Conservation (phyloP, 2,888 invertebrate species). For the Microctonus aethiopoides region DNA sequence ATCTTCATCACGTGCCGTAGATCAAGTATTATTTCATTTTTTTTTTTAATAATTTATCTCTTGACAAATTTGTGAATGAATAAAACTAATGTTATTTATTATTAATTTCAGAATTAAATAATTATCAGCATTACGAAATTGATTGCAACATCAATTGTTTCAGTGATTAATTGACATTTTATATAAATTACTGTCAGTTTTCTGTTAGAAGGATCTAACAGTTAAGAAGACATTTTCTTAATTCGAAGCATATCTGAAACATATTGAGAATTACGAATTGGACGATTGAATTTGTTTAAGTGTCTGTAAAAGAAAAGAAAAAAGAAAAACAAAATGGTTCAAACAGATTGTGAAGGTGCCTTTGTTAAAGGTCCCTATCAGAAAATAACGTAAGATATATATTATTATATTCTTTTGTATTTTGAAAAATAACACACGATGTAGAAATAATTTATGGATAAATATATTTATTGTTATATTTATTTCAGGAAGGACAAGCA, state of each 20-base stretch:
- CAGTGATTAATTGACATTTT: constrained; percentile 44
- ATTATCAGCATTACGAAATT: constrained; percentile 10
- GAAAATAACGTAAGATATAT: constrained; percentile 51
- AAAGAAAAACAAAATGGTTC: constrained; percentile 50
- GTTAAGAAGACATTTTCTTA: too few species aligned
- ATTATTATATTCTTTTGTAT: neutral
- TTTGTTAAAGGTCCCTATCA: constrained; percentile 54
- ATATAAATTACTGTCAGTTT: constrained; percentile 44
- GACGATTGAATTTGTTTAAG: too few species aligned
- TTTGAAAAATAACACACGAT: neutral
- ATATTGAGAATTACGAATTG: too few species aligned
- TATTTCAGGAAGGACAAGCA: constrained; percentile 57
- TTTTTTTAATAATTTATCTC: neutral
- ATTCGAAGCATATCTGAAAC: too few species aligned
- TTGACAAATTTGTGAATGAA: too few species aligned
- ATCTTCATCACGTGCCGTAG: constrained; percentile 89
- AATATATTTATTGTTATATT: constrained; percentile 13
- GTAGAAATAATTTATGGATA: neutral
- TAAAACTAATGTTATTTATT: neutral
- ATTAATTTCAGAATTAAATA: constrained; percentile 33
- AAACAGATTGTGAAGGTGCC: constrained; percentile 46
- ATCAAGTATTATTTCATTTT: constrained; percentile 49
- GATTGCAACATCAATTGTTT: constrained; percentile 43
- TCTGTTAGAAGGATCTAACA: too few species aligned
- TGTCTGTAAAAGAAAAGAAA: too few species aligned